Conservation (phyloP, 1,140 invertebrate species). For the Arctopsyche grandis region DNA sequence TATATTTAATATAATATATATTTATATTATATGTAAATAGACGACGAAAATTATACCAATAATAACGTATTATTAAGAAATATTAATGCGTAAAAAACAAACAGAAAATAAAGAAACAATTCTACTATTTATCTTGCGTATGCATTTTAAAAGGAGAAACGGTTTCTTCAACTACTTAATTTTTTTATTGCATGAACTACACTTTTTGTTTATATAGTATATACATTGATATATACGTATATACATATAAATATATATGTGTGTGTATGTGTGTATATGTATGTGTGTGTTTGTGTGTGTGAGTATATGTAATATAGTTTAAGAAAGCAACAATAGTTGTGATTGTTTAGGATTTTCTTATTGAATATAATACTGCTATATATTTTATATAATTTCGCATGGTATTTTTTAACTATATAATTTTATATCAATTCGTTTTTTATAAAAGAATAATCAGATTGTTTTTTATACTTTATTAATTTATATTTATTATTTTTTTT, state of each 20-base stretch:
- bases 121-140: conserved; percentile 2
- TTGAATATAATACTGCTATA: conserved; percentile 22
- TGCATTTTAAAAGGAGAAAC: neutral
- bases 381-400: conserved; percentile 20
- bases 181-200: neutral
- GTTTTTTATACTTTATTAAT: neutral
- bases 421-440: neutral
- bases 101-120: neutral
- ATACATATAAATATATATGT: conserved; percentile 30
- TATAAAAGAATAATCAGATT: neutral
- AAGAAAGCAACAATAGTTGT: conserved; percentile 9
- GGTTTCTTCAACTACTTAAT: neutral
- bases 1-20: neutral
- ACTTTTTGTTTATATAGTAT: conserved; percentile 5
- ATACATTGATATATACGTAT: conserved; percentile 8
- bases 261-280: conserved; percentile 26
- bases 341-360: conserved; percentile 25
- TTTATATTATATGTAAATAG: too few relatives aligned
- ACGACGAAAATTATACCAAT: too few relatives aligned
- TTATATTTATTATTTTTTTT: conserved; percentile 3
- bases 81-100: neutral
- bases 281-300: conserved; percentile 30
- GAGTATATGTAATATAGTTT: neutral
- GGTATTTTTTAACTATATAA: conserved; percentile 5
- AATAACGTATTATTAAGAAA: too few relatives aligned